Evolutionary conservation across 2,888 invertebrate genomes (phyloP), one percentile per base, ranked within the genome.

Genomic region (Machimus atricapillus): DNA sequence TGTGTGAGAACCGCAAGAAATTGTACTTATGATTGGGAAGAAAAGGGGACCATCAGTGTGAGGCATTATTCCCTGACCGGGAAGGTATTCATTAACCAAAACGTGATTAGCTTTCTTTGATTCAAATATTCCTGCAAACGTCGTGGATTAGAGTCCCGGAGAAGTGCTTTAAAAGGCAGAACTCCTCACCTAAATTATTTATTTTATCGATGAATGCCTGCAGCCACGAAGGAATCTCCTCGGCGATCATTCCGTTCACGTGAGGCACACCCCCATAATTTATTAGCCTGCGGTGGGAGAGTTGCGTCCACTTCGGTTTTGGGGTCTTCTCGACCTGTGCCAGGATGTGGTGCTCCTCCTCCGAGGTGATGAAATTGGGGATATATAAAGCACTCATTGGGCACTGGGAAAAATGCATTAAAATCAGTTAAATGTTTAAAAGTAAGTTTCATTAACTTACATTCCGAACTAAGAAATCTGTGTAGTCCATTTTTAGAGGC

Each of bases 201-300:
- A 98, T 94, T 93, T 94, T 96, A 73, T 96, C 93, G 31, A 97
- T 93, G 90, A 96, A 96, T 19, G 91, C 92, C 89, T 95, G 94
- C 43, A 99, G 93, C 98, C 98, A 98, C 91, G 92, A 90, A 1
- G 99, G 99, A 89, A 99, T 95, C 88, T 94, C 93, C 92, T 99
- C 98, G 0, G 97, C 95, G 89, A 99, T 95, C 97, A 99, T 98
- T 87, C 98, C 98, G 90, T 97, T 98, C 19, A 94, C 95, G 91
- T 98, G 98, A 0, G 99, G 98, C 87, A 98, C 93, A 0, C 99
- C 99, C 34, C 99, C 99, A 95, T 99, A 99, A 92, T 99, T 99
- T 91, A 99, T 98, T n/a, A 99, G 94, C 88, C 98, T 94, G 89
- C 99, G 94, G 91, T 98, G 96, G 27, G 96, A 95, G 66, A 99